Conservation (phyloP, 2,113 vertebrate genomes). For the Scophthalmus maximus region DNA sequence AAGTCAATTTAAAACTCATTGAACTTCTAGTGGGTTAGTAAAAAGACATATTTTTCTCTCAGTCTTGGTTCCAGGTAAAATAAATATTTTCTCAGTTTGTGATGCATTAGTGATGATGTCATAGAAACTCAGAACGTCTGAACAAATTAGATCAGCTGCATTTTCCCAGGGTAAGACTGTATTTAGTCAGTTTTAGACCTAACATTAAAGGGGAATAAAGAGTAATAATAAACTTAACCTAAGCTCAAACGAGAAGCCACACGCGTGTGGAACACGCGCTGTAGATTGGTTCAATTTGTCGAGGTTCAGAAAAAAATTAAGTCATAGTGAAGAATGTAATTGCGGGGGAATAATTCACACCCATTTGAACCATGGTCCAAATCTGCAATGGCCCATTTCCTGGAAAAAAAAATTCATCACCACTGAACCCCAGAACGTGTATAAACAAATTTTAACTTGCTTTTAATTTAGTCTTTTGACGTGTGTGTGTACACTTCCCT, state of each 20-base stretch:
- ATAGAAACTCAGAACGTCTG: background rate
- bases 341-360: background rate
- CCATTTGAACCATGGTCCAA: background rate
- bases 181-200: background rate
- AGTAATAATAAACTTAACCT: background rate
- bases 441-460: conserved; percentile 1
- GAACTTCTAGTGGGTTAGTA: background rate
- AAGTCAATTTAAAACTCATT: background rate
- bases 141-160: background rate
- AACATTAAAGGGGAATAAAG: background rate
- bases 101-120: background rate
- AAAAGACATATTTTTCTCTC: background rate
- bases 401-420: conserved; percentile 1
- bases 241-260: background rate
- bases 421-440: background rate
- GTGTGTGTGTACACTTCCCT: too few species aligned
- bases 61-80: background rate
- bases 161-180: background rate
- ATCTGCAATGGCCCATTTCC: background rate
- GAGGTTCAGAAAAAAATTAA: background rate
- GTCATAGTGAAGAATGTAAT: background rate
- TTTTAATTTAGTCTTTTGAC: too few species aligned
- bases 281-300: conserved; percentile 1
- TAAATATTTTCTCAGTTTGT: background rate
- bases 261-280: background rate